phyloP scores from a whole-genome alignment of 2,797 vertebrate genomes.

The Pangasius djambal region DNA sequence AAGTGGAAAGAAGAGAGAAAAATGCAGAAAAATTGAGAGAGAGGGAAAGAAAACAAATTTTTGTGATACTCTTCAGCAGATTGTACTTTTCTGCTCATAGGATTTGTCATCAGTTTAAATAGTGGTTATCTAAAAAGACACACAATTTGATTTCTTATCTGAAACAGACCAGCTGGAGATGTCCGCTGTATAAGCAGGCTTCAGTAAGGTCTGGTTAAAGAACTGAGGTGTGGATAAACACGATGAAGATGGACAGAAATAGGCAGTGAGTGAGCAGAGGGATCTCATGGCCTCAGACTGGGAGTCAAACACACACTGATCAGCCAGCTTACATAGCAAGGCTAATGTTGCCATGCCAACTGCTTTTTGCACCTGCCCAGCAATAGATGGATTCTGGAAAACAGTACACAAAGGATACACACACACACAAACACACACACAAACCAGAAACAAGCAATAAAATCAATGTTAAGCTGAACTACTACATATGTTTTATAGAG shows the following conservation, averaged over 20 bases:
- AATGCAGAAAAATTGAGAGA: background rate
- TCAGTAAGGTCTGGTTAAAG: constrained; percentile 78
- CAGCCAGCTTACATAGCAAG: constrained; percentile 74
- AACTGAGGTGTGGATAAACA: constrained; percentile 59
- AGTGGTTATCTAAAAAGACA: background rate
- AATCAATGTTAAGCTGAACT: background rate
- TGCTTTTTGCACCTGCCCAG: constrained; percentile 77
- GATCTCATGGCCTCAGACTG: constrained; percentile 66
- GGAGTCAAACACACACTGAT: constrained; percentile 57
- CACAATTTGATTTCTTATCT: background rate
- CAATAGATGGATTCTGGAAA: constrained; percentile 77
- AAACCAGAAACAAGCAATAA: background rate
- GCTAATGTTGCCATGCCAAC: constrained; percentile 83
- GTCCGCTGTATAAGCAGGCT: constrained; percentile 71
- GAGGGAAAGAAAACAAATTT: background rate
- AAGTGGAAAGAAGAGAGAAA: background rate
- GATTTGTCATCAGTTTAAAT: background rate
- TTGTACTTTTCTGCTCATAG: background rate
- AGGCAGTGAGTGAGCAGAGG: constrained; percentile 70
- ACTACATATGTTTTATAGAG: too few species aligned
- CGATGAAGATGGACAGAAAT: constrained; percentile 66
- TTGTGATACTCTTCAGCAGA: background rate
- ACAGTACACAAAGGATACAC: background rate
- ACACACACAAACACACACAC: constrained; percentile 3
- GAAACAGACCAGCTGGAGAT: constrained; percentile 63